These are phyloP conservation scores for Maccullochella peelii DNA, from an alignment of 2,113 vertebrate species.

Conservation along the genomic window DNA sequence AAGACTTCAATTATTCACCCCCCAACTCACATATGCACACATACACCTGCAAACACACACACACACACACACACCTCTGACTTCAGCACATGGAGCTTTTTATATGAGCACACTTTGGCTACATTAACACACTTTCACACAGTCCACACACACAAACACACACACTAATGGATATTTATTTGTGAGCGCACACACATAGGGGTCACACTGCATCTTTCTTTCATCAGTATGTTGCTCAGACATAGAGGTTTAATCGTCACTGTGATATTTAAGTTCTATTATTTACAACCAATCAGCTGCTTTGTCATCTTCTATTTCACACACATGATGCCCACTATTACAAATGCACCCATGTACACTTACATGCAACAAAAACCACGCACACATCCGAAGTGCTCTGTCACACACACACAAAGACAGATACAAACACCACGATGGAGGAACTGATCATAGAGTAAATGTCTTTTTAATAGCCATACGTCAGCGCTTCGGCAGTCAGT, in stretches of 20 bases:
- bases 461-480: conserved; percentile 71
- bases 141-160: conserved; percentile 5
- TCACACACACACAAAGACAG: not conserved
- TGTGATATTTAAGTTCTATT: conserved; percentile 77
- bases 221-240: conserved; percentile 57
- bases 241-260: conserved; percentile 65
- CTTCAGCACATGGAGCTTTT: conserved; percentile 54
- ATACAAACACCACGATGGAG: conserved; percentile 13
- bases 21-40: conserved; percentile 81
- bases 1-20: conserved; percentile 99
- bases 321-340: conserved; percentile 44
- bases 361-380: conserved; percentile 18
- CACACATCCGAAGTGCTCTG: not conserved
- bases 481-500: conserved; percentile 60
- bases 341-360: conserved; percentile 17
- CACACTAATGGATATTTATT: not conserved
- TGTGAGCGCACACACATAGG: conserved; percentile 15
- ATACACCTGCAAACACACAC: conserved; percentile 41
- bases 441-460: conserved; percentile 56
- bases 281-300: conserved; percentile 78
- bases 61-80: conserved; percentile 49
- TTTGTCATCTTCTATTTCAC: conserved; percentile 56
- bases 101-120: conserved; percentile 50
- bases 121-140: conserved; percentile 21
- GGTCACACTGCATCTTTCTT: conserved; percentile 53